A percentile compares a stretch with the other conserved stretches of the same genome.
phyloP scores from a whole-genome alignment of 2,888 invertebrate species.

The Ischnura elegans region DNA sequence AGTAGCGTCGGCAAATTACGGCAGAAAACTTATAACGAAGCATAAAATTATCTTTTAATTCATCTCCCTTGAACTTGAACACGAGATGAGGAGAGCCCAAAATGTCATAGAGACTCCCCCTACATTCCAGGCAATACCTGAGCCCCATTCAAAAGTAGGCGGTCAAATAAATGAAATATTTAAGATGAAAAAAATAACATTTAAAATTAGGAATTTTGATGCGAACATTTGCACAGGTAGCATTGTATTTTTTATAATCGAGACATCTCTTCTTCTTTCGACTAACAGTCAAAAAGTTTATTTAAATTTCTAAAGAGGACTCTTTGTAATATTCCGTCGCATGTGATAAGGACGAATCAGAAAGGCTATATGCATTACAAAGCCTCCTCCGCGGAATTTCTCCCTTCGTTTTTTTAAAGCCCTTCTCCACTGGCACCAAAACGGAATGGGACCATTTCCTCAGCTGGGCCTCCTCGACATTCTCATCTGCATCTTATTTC shows the following conservation, averaged over 20 bases:
- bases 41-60: constrained; percentile 55
- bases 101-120: background rate
- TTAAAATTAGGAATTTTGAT: background rate
- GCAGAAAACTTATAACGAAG: constrained; percentile 6
- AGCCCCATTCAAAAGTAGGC: background rate
- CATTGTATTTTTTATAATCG: background rate
- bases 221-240: background rate
- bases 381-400: background rate
- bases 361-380: background rate
- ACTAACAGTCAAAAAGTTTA: background rate
- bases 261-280: background rate
- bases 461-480: background rate
- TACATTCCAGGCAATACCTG: background rate
- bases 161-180: background rate
- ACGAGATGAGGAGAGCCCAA: background rate
- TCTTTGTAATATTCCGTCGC: background rate
- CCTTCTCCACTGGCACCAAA: background rate
- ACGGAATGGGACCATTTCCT: background rate
- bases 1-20: background rate
- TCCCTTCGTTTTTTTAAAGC: background rate
- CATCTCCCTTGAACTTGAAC: background rate
- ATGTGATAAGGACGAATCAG: background rate
- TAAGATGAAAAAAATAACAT: background rate
- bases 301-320: background rate
- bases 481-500: constrained; percentile 9